Base-by-base conservation (phyloP, 2,797 vertebrate species). In the Arctocebus calabarensis region DNA sequence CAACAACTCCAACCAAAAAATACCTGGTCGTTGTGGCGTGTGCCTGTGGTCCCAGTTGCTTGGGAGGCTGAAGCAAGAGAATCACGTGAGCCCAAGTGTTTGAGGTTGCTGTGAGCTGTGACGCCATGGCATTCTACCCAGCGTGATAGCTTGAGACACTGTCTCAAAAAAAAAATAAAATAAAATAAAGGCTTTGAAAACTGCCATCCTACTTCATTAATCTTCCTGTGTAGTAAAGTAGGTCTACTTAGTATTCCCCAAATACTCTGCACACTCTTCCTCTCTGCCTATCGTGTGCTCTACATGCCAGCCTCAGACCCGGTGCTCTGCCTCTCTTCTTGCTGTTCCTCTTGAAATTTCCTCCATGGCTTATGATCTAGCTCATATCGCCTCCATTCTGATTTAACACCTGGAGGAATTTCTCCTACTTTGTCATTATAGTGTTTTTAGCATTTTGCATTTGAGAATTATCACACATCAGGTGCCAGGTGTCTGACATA, bases 381-480 rank as follows among this genome's bases (percentile, higher is more conserved):
- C 2, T 86, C 5, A 3, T 34, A 32, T 34, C 3, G 12, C 11
- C 22, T 9, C 29, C 48, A 61, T 62, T 84, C n/a, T 27, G 34
- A 86, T 23, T 23, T 52, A 87, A 77, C 16, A 84, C 37, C 14
- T 85, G 5, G 12, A 91, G 43, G n/a, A 43, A 14, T 0, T 17
- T 83, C 45, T 87, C 7, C 88, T 34, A 68, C 34, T 81, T 29
- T 84, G 2, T 81, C 4, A 2, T 71, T 77, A 34, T 0, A 29
- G 25, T 71, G 25, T 62, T 17, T 61, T 90, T 32, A 77, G 66
- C 32, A 48, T 7, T 64, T 62, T 13, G 27, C 7, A 40, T 81
- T 96, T 94, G 68, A 43, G 16, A 90, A 62, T 84, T 52, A 95
- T 40, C n/a, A 64, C 17, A 59, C 20, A 66, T 86, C 66, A 84